These are phyloP conservation scores for Vulpes lagopus DNA, from an alignment of 2,113 vertebrate species.

Conservation along the genomic window DNA sequence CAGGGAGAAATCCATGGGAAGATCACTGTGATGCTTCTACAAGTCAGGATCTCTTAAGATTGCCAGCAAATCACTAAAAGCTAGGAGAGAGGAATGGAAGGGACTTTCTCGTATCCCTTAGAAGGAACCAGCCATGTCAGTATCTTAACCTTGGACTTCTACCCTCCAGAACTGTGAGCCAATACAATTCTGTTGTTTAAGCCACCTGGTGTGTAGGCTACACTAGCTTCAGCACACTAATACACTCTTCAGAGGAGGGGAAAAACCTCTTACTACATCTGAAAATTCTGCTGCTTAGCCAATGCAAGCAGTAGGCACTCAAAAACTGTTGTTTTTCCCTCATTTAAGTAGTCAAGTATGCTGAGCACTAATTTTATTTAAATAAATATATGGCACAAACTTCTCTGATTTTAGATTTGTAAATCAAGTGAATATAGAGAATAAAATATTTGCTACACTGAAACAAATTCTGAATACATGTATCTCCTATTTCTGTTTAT, in stretches of 20 bases:
- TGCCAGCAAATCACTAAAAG: neutral
- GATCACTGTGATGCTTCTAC: neutral
- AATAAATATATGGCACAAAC: neutral
- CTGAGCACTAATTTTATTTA: neutral
- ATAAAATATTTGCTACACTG: neutral
- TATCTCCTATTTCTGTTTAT: neutral
- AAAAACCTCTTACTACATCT: neutral
- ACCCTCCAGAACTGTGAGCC: neutral
- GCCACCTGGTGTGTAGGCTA: neutral
- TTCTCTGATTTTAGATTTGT: neutral
- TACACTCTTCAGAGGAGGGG: neutral
- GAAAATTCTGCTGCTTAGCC: neutral
- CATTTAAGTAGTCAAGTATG: neutral
- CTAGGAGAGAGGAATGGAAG: rapidly evolving
- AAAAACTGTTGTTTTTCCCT: neutral
- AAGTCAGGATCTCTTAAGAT: neutral
- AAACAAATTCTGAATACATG: neutral
- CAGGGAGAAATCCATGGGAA: neutral
- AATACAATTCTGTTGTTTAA: neutral
- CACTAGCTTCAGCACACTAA: neutral
- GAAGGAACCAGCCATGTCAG: neutral
- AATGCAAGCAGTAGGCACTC: neutral
- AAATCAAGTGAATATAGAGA: neutral
- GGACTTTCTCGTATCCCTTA: neutral
- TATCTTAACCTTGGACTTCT: neutral